Evolutionary conservation across 2,888 invertebrate species (phyloP).

Genomic region (Psylliodes chrysocephalus): DNA sequence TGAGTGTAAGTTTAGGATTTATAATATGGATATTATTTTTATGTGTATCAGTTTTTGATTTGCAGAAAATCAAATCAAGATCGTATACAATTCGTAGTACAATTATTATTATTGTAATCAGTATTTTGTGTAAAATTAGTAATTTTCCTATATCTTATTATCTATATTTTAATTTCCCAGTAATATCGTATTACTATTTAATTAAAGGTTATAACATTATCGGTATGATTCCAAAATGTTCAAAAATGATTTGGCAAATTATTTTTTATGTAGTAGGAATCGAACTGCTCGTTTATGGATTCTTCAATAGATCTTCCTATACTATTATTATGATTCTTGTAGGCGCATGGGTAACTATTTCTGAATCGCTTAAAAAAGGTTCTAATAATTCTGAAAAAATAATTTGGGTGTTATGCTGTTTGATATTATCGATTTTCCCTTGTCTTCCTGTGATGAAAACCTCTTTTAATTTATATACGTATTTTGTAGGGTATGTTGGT

Average conservation of each 20-base stretch:
- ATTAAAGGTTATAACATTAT: constrained; percentile 21
- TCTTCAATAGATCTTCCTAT: constrained; percentile 49
- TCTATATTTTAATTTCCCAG: constrained; percentile 53
- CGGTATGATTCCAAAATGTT: neutral
- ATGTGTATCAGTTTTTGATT: constrained; percentile 33
- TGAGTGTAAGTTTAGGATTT: constrained; percentile 50
- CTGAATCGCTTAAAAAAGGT: constrained; percentile 40
- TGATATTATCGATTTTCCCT: constrained; percentile 72
- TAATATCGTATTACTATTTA: constrained; percentile 38
- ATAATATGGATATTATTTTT: constrained; percentile 50
- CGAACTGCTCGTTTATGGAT: constrained; percentile 66
- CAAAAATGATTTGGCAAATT: constrained; percentile 16
- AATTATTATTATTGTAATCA: too few species aligned
- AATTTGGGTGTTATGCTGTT: constrained; percentile 49
- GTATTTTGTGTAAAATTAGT: constrained; percentile 41
- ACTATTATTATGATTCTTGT: constrained; percentile 47
- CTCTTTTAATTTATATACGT: constrained; percentile 49
- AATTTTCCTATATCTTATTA: constrained; percentile 50
- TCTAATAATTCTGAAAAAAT: constrained; percentile 45
- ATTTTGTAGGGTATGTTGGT: constrained; percentile 41
- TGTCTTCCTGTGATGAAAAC: constrained; percentile 79
- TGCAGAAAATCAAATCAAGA: too few species aligned
- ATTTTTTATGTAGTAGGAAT: constrained; percentile 65
- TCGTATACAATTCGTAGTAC: too few species aligned
- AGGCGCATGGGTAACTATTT: constrained; percentile 50